These are phyloP conservation scores for Chloroceryle aenea DNA, from an alignment of 2,113 vertebrate genomes.

Conservation along the genomic window DNA sequence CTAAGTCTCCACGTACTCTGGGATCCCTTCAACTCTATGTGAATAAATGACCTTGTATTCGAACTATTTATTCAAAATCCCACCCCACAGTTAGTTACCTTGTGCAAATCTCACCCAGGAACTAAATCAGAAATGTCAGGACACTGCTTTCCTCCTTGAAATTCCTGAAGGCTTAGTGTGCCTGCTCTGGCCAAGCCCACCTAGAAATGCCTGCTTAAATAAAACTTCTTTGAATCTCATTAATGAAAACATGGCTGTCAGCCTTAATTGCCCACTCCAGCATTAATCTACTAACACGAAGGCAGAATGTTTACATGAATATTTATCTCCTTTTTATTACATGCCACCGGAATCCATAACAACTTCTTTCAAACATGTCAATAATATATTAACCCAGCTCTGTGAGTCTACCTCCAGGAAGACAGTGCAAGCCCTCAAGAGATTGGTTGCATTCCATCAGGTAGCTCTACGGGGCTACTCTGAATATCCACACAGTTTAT, in stretches of 20 bases:
- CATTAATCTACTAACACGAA: not conserved
- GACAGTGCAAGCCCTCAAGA: not conserved
- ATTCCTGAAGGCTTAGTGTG: not conserved
- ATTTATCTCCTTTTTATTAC: not conserved
- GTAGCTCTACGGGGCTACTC: not conserved
- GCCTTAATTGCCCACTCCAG: not conserved
- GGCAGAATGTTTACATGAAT: not conserved
- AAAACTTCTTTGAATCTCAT: not conserved
- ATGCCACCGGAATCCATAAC: not conserved
- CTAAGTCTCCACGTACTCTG: not conserved
- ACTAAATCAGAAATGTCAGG: not conserved
- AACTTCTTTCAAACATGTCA: not conserved
- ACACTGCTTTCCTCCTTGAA: not conserved
- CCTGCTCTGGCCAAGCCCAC: not conserved
- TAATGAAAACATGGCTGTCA: not conserved
- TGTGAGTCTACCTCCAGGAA: not conserved
- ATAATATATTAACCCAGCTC: not conserved
- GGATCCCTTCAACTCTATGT: not conserved
- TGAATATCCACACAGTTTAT: not conserved
- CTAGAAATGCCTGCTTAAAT: not conserved
- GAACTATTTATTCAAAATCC: not conserved
- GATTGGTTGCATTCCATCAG: not conserved
- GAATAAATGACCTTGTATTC: not conserved
- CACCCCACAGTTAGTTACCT: not conserved
- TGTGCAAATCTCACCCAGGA: not conserved